Evolutionary conservation across 2,113 vertebrate genomes (phyloP).

Genomic region (Anarhynchus alexandrinus): DNA sequence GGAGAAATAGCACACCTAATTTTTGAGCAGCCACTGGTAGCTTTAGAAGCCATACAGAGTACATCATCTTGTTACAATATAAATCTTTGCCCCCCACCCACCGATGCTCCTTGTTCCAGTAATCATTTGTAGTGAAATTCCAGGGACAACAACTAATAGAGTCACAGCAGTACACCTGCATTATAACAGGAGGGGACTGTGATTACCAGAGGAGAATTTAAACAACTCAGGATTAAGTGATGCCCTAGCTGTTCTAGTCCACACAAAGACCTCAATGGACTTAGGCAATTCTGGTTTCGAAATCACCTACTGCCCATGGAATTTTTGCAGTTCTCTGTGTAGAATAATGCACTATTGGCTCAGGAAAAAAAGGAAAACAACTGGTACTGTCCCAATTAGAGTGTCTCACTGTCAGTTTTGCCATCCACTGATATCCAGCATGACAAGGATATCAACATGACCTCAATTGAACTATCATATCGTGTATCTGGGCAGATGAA

Average conservation of each 20-base stretch:
- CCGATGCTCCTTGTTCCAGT: constrained; percentile 9
- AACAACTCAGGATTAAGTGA: constrained; percentile 46
- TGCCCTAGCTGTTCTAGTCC: background rate
- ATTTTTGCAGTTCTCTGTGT: background rate
- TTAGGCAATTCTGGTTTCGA: background rate
- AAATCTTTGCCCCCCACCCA: constrained; percentile 12
- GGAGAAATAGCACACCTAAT: background rate
- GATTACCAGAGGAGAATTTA: constrained; percentile 39
- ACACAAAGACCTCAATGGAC: background rate
- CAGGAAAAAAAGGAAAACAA: background rate
- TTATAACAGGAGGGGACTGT: constrained; percentile 23
- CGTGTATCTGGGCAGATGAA: background rate
- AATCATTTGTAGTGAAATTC: constrained; percentile 56
- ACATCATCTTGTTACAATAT: background rate
- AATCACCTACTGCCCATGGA: background rate
- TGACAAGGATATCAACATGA: background rate
- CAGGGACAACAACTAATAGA: constrained; percentile 49
- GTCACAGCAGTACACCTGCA: constrained; percentile 39
- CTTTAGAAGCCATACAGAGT: background rate
- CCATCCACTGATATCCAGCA: background rate
- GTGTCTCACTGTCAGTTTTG: background rate
- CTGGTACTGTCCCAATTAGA: background rate
- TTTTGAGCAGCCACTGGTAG: background rate
- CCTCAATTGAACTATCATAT: background rate
- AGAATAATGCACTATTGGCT: background rate